phyloP scores from a whole-genome alignment of 2,113 vertebrate species.

The Leptodactylus fuscus region DNA sequence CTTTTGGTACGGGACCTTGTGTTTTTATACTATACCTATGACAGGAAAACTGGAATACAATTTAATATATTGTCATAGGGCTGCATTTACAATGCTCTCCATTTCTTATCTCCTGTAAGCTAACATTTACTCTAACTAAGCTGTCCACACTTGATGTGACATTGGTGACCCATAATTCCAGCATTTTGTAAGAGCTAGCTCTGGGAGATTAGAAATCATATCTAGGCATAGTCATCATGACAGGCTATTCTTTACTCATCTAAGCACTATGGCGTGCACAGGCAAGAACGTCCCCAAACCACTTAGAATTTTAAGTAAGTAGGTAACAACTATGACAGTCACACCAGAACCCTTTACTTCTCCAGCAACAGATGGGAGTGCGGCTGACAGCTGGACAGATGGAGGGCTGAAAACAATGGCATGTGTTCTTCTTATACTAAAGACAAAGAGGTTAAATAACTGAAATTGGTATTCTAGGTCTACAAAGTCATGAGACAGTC shows the following conservation, averaged over 20 bases:
- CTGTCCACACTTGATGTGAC: not conserved
- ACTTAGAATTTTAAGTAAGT: not conserved
- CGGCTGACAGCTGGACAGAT: slow-evolving; percentile 2
- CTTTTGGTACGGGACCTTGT: no score
- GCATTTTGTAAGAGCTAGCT: not conserved
- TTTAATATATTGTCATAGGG: no score
- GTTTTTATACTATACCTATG: no score
- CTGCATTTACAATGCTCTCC: no score
- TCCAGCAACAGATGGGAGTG: not conserved
- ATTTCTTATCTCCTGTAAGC: not conserved
- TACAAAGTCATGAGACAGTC: not conserved
- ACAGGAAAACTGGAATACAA: no score
- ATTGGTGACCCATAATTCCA: slow-evolving; percentile 20
- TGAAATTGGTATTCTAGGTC: not conserved
- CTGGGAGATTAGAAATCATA: slow-evolving; percentile 5
- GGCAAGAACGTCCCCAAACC: not conserved
- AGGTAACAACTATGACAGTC: slow-evolving; percentile 35
- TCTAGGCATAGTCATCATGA: not conserved
- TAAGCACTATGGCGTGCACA: not conserved
- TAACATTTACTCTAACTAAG: no score
- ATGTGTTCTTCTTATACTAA: not conserved
- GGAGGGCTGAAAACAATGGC: slow-evolving; percentile 4
- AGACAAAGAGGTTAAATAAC: slow-evolving; percentile 4
- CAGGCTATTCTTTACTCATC: not conserved
- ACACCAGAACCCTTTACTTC: not conserved